Evolutionary conservation across 2,888 invertebrate species (phyloP).

Genomic region (Herminia tarsipennalis): DNA sequence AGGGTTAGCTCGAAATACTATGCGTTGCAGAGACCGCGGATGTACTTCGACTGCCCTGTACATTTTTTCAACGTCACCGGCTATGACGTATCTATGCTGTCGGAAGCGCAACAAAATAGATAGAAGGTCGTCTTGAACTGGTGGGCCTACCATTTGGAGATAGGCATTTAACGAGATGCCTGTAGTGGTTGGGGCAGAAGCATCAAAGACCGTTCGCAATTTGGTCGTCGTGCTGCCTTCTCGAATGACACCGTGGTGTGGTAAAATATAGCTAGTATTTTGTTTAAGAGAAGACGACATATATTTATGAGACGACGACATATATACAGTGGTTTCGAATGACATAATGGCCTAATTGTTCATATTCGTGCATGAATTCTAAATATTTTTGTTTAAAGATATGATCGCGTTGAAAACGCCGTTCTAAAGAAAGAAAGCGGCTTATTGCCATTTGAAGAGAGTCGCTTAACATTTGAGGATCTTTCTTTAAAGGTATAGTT

Average conservation of each 20-base stretch:
- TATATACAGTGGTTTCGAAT: background rate
- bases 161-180: background rate
- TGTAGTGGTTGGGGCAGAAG: slow-evolving; percentile 3
- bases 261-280: slow-evolving; percentile 27
- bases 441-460: background rate
- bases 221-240: slow-evolving; percentile 35
- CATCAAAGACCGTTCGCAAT: slow-evolving; percentile 40
- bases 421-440: background rate
- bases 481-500: slow-evolving; percentile 7
- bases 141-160: background rate
- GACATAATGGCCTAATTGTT: background rate
- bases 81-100: slow-evolving; percentile 4
- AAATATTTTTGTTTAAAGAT: background rate
- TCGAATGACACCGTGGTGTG: slow-evolving; percentile 37
- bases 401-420: background rate
- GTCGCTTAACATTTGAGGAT: slow-evolving; percentile 1
- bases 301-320: background rate
- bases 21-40: too few species aligned
- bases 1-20: too few species aligned
- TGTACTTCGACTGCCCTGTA: background rate
- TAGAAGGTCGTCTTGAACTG: slow-evolving; percentile 1
- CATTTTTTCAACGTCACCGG: background rate
- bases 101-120: slow-evolving; percentile 6
- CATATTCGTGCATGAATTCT: background rate
- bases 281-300: background rate